phyloP scores from a whole-genome alignment of 2,113 vertebrate genomes.

The Labeo catla region DNA sequence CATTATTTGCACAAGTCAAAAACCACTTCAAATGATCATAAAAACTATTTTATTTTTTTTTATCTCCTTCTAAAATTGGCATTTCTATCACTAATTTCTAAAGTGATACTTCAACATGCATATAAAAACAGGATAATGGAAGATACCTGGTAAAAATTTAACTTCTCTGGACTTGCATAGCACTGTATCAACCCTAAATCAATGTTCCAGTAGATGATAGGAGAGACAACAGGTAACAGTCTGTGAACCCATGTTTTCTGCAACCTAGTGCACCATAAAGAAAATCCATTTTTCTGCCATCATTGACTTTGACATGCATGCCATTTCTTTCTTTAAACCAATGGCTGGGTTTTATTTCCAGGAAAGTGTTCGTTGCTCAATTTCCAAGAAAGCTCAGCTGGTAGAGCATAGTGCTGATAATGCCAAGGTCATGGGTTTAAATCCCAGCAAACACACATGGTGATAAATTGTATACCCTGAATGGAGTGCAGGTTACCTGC shows the following conservation, averaged over 20 bases:
- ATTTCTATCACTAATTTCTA: too few relatives aligned
- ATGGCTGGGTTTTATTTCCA: background rate
- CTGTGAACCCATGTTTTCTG: background rate
- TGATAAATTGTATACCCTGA: background rate
- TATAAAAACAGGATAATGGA: too few relatives aligned
- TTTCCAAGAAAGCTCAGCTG: slow-evolving; percentile 9
- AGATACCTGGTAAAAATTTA: too few relatives aligned
- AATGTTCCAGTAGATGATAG: background rate
- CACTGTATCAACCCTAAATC: background rate
- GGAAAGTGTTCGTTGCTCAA: background rate
- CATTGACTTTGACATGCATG: background rate
- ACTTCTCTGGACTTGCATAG: background rate
- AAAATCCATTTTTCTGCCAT: background rate
- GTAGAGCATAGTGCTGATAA: background rate
- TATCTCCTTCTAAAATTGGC: too few relatives aligned
- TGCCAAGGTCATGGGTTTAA: background rate
- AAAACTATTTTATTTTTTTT: too few relatives aligned
- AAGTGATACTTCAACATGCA: too few relatives aligned
- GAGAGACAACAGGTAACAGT: background rate
- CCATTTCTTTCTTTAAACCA: background rate
- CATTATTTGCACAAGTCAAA: too few relatives aligned
- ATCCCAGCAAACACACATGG: background rate
- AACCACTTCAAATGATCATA: too few relatives aligned
- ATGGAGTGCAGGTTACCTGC: background rate
- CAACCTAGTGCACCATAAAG: background rate